Conservation (phyloP, 2,113 vertebrate species). For the Microcebus griseorufus region DNA sequence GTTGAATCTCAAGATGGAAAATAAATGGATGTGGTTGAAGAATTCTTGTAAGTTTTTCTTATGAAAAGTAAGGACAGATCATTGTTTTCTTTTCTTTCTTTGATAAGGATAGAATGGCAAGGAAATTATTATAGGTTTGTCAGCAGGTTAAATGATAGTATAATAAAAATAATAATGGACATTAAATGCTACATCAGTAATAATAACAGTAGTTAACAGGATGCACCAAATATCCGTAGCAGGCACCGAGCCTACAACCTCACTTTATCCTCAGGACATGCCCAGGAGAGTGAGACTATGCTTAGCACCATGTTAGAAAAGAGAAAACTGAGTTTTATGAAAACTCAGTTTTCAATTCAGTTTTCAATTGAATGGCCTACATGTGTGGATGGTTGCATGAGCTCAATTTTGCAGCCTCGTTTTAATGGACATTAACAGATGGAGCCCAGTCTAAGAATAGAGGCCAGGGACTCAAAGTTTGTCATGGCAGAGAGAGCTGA, state of each 20-base stretch:
- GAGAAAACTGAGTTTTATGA: not conserved
- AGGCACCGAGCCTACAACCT: not conserved
- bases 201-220: not conserved
- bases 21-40: not conserved
- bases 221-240: no score
- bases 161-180: not conserved
- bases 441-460: not conserved
- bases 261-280: not conserved
- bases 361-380: not conserved
- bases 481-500: not conserved
- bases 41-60: not conserved
- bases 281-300: not conserved
- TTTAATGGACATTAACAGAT: not conserved
- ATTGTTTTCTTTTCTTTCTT: not conserved
- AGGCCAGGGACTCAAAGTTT: not conserved
- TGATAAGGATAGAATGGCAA: not conserved
- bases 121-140: not conserved
- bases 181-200: not conserved
- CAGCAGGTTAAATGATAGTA: not conserved
- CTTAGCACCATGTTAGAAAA: not conserved
- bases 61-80: not conserved
- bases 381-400: not conserved
- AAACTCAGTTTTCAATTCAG: no score
- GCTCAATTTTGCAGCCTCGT: not conserved
- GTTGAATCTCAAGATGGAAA: not conserved